Evolutionary conservation across 1,140 invertebrate genomes (phyloP).

Genomic region (Idris sp.): DNA sequence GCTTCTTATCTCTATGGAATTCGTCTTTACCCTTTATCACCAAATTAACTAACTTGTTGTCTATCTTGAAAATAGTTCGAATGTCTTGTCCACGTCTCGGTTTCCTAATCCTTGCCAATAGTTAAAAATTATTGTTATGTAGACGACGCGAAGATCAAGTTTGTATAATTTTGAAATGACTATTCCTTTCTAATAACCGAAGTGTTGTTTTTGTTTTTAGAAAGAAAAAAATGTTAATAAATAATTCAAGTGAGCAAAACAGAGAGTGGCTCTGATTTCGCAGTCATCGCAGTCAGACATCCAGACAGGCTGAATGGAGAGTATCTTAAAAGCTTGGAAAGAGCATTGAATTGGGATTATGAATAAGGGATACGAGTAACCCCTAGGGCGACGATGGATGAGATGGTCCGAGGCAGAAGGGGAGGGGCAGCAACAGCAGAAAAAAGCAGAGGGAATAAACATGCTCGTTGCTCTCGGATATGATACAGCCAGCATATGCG

Average conservation of each 20-base stretch:
- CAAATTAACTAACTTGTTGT: too few species aligned
- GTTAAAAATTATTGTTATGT: too few species aligned
- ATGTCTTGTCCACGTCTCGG: too few species aligned
- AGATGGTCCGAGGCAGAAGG: constrained; percentile 53
- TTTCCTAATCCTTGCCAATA: too few species aligned
- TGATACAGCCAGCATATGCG: constrained; percentile 71
- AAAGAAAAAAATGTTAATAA: constrained; percentile 14
- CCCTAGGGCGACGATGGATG: constrained; percentile 65
- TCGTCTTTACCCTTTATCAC: too few species aligned
- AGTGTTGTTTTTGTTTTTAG: too few species aligned
- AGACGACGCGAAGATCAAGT: too few species aligned
- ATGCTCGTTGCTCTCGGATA: constrained; percentile 68
- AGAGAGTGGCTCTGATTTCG: constrained; percentile 45
- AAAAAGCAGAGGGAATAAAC: constrained; percentile 69
- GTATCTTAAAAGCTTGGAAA: constrained; percentile 73
- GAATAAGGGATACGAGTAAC: constrained; percentile 71
- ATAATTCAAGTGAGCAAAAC: constrained; percentile 39
- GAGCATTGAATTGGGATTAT: constrained; percentile 74
- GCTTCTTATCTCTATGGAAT: too few species aligned
- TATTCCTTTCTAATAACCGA: too few species aligned
- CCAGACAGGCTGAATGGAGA: constrained; percentile 55
- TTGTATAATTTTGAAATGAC: too few species aligned
- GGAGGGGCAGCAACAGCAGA: constrained; percentile 14
- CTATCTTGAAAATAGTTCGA: too few species aligned
- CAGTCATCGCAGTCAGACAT: constrained; percentile 60